Base-by-base conservation (phyloP, 2,888 invertebrate genomes). In the Matsumyia berberina region DNA sequence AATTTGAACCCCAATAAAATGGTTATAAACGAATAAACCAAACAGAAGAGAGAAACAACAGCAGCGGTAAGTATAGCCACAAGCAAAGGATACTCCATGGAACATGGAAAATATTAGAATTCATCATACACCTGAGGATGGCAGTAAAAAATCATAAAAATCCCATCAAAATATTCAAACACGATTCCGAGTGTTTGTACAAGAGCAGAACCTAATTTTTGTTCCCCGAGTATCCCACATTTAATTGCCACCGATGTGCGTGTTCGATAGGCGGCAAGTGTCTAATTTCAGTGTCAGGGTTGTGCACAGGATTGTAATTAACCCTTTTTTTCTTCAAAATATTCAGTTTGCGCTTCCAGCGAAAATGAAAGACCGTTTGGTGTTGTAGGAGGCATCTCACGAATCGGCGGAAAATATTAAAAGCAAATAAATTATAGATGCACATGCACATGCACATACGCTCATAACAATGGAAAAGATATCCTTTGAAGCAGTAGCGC, bases 361-460 rank as follows among this genome's bases (percentile, higher is more conserved):
- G 77, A 77, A 77, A 72, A 46, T 29, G 46, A 37, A 37, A 37
- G 31, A 70, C 55, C 39, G 9, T 57, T 60, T 44, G 31, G 29
- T 19, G 31, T 62, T 58, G 37, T 72, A 55, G 53, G 57, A 57
- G 24, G 37, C 6, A 69, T 53, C 67, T 69, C 73, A 80, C 62
- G 55, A 55, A 78, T 79, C 79, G 73, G 79, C 83, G 74, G 85
- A 70, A 85, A 85, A 85, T 85, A 85, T 85, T 74, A 80, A 80
- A 85, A 79, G 80, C 80, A 80, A 80, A 85, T 80, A 74, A 85
- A 85, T 85, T 85, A 80, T 76, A 44, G 39, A 85, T 85, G 80
- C 80, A n/a, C n/a, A n/a, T n/a, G 24, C 24, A 70, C 74, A 79
- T 69, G 73, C 67, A 67, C 69, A 83, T 35, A 39, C 66, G 53